phyloP scores from a whole-genome alignment of 2,113 vertebrate genomes.

The Thamnophis sirtalis region DNA sequence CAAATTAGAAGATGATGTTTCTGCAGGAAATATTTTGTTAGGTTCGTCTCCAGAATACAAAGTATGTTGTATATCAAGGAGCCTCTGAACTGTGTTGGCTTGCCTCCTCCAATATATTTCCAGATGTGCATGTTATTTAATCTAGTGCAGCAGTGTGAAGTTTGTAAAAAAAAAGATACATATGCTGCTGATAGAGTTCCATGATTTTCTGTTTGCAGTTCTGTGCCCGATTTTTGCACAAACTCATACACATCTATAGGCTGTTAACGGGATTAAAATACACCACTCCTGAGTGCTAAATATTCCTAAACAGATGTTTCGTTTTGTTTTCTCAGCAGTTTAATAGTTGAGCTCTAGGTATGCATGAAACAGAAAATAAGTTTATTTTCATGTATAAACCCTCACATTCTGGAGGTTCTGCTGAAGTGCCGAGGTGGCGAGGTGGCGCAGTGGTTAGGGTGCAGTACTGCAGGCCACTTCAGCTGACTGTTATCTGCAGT shows the following conservation, averaged over 20 bases:
- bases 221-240: background rate
- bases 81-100: background rate
- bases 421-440: too few relatives aligned
- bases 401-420: background rate
- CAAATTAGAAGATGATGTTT: background rate
- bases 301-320: background rate
- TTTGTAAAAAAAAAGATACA: background rate
- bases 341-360: background rate
- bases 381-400: background rate
- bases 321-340: background rate
- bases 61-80: background rate
- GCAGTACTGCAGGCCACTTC: too few relatives aligned
- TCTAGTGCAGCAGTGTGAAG: background rate
- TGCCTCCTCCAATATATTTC: background rate
- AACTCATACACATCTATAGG: background rate
- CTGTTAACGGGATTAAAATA: background rate
- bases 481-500: too few relatives aligned
- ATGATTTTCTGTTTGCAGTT: background rate
- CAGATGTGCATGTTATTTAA: background rate
- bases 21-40: background rate
- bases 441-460: too few relatives aligned
- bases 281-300: background rate
- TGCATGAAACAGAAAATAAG: background rate
- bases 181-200: background rate
- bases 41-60: background rate